A percentile compares a stretch with the other conserved stretches of the same genome.
These are phyloP conservation scores for Acanthaster planci DNA, from an alignment of 35 echinoderm and acorn worm species.

Conservation along the genomic window DNA sequence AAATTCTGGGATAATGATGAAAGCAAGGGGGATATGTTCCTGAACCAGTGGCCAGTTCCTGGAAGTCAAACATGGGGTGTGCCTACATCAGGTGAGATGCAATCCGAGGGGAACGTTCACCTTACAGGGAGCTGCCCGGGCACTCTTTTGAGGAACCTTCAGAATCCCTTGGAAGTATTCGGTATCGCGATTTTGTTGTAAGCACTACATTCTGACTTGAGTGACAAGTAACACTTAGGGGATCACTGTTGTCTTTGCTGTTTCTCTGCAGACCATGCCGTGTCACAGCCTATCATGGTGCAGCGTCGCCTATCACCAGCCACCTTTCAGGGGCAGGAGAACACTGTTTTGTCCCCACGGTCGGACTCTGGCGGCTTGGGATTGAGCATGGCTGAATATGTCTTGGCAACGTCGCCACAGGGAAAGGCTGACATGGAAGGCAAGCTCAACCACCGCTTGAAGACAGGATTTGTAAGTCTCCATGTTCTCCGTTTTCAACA, in stretches of 20 bases:
- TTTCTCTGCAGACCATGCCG: constrained; percentile 72
- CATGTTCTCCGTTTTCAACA: no score
- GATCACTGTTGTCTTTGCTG: background rate
- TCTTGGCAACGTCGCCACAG: constrained; percentile 81
- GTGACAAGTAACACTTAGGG: no score
- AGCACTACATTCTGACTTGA: no score
- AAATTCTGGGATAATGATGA: constrained; percentile 65
- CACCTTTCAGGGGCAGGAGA: constrained; percentile 89
- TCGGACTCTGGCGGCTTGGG: constrained; percentile 93
- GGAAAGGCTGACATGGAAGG: constrained; percentile 56
- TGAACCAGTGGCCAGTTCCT: constrained; percentile 47
- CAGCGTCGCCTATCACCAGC: constrained; percentile 82
- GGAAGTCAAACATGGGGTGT: constrained; percentile 8
- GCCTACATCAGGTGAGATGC: background rate
- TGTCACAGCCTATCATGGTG: constrained; percentile 98
- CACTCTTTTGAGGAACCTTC: no score
- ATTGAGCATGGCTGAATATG: constrained; percentile 94
- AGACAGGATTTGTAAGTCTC: constrained; percentile 65
- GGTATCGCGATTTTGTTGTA: no score
- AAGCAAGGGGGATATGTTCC: constrained; percentile 44
- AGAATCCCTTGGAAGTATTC: no score
- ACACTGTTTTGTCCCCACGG: constrained; percentile 83
- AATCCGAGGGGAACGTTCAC: background rate
- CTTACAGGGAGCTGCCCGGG: background rate
- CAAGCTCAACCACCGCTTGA: constrained; percentile 65